These are phyloP conservation scores for Phyllotreta cruciferae DNA, from an alignment of 2,888 invertebrate genomes.

Conservation along the genomic window DNA sequence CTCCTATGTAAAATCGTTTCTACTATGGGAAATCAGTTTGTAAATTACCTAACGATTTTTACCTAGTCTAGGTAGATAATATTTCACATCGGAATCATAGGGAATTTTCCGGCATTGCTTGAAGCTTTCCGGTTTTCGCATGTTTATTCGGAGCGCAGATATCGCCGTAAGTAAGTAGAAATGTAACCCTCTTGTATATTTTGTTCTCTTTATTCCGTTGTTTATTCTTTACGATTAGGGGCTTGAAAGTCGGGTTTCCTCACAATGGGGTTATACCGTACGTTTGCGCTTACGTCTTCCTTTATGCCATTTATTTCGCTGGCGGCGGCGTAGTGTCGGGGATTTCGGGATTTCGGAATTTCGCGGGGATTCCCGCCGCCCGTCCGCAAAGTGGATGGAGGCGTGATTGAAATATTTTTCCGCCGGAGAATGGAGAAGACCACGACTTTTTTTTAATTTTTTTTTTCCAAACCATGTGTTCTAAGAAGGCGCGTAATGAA, in stretches of 20 bases:
- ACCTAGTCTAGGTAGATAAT: no score
- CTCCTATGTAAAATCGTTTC: no score
- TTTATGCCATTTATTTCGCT: constrained; percentile 4
- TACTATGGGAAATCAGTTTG: no score
- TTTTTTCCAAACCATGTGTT: no score
- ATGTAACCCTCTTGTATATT: constrained; percentile 19
- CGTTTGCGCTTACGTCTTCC: constrained; percentile 21
- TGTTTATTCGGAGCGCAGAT: constrained; percentile 1
- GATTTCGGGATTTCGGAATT: constrained; percentile 2
- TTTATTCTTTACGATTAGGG: constrained; percentile 28
- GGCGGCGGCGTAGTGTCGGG: background rate
- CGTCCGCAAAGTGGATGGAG: constrained; percentile 2
- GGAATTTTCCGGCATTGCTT: background rate
- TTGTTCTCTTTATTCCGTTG: constrained; percentile 17
- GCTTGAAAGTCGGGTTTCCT: constrained; percentile 4
- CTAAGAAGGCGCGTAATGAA: no score
- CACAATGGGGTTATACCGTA: constrained; percentile 20
- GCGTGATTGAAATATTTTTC: background rate
- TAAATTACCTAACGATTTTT: no score
- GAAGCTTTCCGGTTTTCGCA: background rate
- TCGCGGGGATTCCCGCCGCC: background rate
- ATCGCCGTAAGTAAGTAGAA: constrained; percentile 17
- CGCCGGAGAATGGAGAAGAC: background rate
- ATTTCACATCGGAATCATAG: no score
- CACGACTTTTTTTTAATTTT: no score